A percentile compares a stretch with the other conserved stretches of the same genome.
Conservation (phyloP, 2,113 vertebrate species). For the Dascyllus trimaculatus region DNA sequence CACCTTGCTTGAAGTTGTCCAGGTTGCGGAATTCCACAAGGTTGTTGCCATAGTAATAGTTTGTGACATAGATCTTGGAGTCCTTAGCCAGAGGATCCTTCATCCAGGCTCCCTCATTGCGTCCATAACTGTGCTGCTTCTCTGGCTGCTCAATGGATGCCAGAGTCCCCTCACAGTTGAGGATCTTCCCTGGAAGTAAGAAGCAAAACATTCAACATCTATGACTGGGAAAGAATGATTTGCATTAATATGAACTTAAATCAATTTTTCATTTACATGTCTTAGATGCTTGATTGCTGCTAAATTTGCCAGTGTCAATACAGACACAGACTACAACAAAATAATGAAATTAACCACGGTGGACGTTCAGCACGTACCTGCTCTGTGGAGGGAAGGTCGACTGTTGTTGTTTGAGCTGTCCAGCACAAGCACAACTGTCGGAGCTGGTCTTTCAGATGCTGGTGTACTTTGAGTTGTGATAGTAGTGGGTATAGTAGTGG, state of each 20-base stretch:
- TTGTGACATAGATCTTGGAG: slow-evolving; percentile 95
- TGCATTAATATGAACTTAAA: slow-evolving; percentile 9
- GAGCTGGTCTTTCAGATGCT: slow-evolving; percentile 69
- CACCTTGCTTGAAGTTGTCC: slow-evolving; percentile 98
- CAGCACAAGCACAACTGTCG: slow-evolving; percentile 76
- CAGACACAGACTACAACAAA: not conserved
- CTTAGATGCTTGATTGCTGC: slow-evolving; percentile 14
- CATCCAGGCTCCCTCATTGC: slow-evolving; percentile 98
- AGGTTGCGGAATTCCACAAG: slow-evolving; percentile 97
- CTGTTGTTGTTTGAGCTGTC: slow-evolving; percentile 83
- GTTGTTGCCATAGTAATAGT: slow-evolving; percentile 98
- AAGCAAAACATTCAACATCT: slow-evolving; percentile 14
- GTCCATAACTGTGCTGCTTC: slow-evolving; percentile 95
- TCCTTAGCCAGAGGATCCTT: slow-evolving; percentile 94
- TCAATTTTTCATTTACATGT: slow-evolving; percentile 21
- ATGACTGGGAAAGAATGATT: not conserved
- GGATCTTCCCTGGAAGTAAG: slow-evolving; percentile 84
- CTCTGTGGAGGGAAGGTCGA: slow-evolving; percentile 75
- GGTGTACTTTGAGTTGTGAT: slow-evolving; percentile 35
- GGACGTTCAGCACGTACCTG: slow-evolving; percentile 68
- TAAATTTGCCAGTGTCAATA: not conserved
- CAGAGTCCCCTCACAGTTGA: slow-evolving; percentile 92
- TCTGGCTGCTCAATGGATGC: slow-evolving; percentile 89
- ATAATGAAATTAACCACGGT: not conserved
- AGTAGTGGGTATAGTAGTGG: slow-evolving; percentile 43